Evolutionary conservation across 1,140 invertebrate genomes (phyloP), one percentile per base, ranked within the genome.

Genomic region (Watersipora subatra): DNA sequence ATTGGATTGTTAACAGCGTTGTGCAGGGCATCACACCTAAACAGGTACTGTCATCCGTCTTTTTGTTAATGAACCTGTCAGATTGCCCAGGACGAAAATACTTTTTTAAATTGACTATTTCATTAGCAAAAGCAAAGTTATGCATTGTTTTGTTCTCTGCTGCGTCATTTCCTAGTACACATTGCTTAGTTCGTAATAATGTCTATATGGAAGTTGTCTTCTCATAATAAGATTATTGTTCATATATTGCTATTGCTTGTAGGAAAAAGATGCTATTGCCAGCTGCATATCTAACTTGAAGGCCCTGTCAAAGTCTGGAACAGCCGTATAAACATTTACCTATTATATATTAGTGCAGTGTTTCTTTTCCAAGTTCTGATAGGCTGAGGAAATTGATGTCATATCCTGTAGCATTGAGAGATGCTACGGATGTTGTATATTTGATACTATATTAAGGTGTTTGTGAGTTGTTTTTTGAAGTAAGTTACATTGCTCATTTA

Each of bases 261-360:
- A 80, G 75, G 92, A 97, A 78, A 91, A 93, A 79, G 87, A 90
- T 66, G 88, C 87, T 66, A 84, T 97, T 58, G 85, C 89, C 76
- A 89, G 89, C 75, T 96, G 92, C 80, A 90, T 97, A 73, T 83
- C 84, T 28, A 91, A 94, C 82, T 84, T 97, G 70, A 87, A 89
- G 72, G 80, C 78, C n/a, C 83, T 92, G 70, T 87, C 87, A 7
- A 59, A 59, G 58, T 7, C 34, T n/a, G 7, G n/a, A 46, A 7
- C 34, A 12, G 34, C 34, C 34, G 34, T 46, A n/a, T 46, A 46
- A n/a, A n/a, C n/a, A n/a, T n/a, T n/a, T n/a, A n/a, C n/a, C n/a
- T n/a, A n/a, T n/a, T n/a, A n/a, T n/a, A n/a, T n/a, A n/a, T n/a
- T n/a, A n/a, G n/a, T n/a, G n/a, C n/a, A n/a, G n/a, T n/a, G n/a